Evolutionary conservation across 2,797 vertebrate genomes (phyloP).

Genomic region (Macroramphosus scolopax): DNA sequence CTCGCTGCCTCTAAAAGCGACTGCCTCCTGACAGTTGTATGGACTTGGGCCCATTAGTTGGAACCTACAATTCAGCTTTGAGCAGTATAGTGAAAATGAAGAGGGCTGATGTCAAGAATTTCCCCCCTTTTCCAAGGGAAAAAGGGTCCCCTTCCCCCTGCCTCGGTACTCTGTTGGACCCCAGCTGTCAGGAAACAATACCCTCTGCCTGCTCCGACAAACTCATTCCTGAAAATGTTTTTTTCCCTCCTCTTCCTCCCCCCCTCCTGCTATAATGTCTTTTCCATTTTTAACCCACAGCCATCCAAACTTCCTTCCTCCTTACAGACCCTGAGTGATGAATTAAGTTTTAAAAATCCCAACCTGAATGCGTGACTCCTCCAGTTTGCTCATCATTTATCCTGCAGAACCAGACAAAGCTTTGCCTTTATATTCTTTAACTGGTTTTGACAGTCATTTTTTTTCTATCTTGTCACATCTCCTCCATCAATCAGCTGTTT

Average conservation of each 20-base stretch:
- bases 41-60: conserved; percentile 79
- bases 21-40: conserved; percentile 81
- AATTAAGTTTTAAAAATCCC: conserved; percentile 68
- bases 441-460: conserved; percentile 13
- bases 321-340: conserved; percentile 69
- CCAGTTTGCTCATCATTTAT: conserved; percentile 58
- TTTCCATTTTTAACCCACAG: conserved; percentile 84
- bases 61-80: conserved; percentile 78
- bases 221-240: conserved; percentile 83
- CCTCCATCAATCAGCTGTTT: conserved; percentile 33
- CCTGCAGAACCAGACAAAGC: conserved; percentile 29
- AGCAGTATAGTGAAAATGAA: conserved; percentile 78
- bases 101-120: conserved; percentile 82
- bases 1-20: conserved; percentile 76
- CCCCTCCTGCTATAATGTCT: conserved; percentile 77
- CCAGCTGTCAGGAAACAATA: conserved; percentile 87
- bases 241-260: conserved; percentile 62
- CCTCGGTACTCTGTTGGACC: conserved; percentile 71
- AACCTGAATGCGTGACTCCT: conserved; percentile 60
- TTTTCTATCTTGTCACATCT: conserved; percentile 18
- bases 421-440: conserved; percentile 25
- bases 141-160: conserved; percentile 71
- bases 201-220: conserved; percentile 80
- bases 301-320: conserved; percentile 82
- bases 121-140: conserved; percentile 73